These are phyloP conservation scores for Sula dactylatra DNA, from an alignment of 2,113 vertebrate species.

Conservation along the genomic window DNA sequence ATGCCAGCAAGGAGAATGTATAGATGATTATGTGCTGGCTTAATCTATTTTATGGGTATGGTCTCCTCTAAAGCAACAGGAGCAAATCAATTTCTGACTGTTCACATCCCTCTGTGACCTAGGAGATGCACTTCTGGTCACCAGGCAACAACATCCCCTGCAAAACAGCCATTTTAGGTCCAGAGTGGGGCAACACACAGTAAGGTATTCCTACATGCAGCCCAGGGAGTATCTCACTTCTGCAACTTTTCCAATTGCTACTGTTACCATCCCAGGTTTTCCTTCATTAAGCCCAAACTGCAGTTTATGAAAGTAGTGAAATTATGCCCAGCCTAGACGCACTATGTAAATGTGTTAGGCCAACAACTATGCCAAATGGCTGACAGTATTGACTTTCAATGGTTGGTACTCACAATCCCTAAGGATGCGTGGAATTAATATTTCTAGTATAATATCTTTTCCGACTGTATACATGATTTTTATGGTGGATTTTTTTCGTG, in stretches of 20 bases:
- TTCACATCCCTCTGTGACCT: conserved; percentile 65
- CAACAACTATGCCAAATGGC: not conserved
- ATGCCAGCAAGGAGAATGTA: conserved; percentile 9
- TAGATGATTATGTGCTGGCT: not conserved
- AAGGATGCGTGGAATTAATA: not conserved
- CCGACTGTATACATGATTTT: not conserved
- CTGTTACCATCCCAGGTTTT: not conserved
- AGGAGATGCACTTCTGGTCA: conserved; percentile 75
- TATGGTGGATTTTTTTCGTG: not conserved
- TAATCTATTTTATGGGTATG: conserved; percentile 46
- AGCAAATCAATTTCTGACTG: conserved; percentile 57
- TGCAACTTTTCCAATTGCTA: not conserved
- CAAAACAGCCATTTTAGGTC: conserved; percentile 76
- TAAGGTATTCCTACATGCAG: not conserved
- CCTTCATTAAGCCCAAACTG: not conserved
- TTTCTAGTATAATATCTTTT: not conserved
- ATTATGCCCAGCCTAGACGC: not conserved
- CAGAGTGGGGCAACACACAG: conserved; percentile 14
- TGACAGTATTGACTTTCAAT: not conserved
- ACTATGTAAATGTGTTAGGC: not conserved
- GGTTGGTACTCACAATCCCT: not conserved
- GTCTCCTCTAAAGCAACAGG: conserved; percentile 45
- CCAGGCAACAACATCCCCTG: conserved; percentile 74
- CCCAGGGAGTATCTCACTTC: not conserved
- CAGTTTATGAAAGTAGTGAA: not conserved